Conservation (phyloP, 1,140 invertebrate genomes). For the Anoplophora glabripennis region DNA sequence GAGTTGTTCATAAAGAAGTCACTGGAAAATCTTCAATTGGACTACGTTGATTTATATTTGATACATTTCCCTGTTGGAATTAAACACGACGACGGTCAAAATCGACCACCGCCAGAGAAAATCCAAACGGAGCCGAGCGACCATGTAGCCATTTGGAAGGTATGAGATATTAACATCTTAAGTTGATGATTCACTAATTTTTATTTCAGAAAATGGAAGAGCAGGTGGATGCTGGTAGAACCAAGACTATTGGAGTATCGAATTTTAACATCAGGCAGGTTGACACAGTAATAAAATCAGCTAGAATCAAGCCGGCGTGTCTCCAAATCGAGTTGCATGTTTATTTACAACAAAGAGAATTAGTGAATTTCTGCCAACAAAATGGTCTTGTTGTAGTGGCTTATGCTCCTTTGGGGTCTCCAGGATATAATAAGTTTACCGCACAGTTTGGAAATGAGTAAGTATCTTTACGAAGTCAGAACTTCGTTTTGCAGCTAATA, state of each 20-base stretch:
- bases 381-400: slow-evolving; percentile 74
- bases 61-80: slow-evolving; percentile 50
- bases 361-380: slow-evolving; percentile 69
- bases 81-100: slow-evolving; percentile 49
- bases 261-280: slow-evolving; percentile 76
- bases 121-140: slow-evolving; percentile 60
- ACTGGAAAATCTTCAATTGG: slow-evolving; percentile 23
- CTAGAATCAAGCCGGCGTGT: slow-evolving; percentile 66
- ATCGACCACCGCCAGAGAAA: slow-evolving; percentile 39
- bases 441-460: slow-evolving; percentile 44
- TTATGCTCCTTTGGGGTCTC: slow-evolving; percentile 78
- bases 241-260: slow-evolving; percentile 70
- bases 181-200: background rate
- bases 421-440: slow-evolving; percentile 56
- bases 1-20: slow-evolving; percentile 26
- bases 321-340: slow-evolving; percentile 78
- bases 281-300: slow-evolving; percentile 58
- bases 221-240: slow-evolving; percentile 60
- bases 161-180: slow-evolving; percentile 38
- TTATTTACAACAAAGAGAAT: slow-evolving; percentile 72
- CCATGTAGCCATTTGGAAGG: slow-evolving; percentile 70
- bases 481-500: background rate
- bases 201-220: slow-evolving; percentile 67
- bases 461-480: background rate
- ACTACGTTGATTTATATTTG: slow-evolving; percentile 33